Evolutionary conservation across 37 sponge, comb jelly and placozoan genomes (phyloP).

Genomic region (Oscarella lobularis): DNA sequence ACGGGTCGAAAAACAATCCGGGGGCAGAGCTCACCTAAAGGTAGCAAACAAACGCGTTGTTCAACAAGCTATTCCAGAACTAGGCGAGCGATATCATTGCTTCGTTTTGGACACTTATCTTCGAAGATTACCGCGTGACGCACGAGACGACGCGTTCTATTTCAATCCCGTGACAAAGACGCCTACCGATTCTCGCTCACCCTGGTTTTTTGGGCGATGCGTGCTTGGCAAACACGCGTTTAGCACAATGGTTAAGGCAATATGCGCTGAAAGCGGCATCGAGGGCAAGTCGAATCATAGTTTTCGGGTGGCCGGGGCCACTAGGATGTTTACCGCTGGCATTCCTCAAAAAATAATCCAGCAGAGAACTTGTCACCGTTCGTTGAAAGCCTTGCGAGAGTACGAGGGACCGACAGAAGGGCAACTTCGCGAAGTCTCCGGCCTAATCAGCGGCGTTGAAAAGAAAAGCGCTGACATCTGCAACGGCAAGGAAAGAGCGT

Average conservation of each 20-base stretch:
- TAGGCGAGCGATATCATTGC: neutral
- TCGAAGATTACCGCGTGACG: neutral
- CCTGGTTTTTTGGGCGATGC: slow-evolving; percentile 3
- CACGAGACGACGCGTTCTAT: slow-evolving; percentile 11
- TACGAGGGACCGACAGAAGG: too few species aligned
- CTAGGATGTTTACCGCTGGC: slow-evolving; percentile 13
- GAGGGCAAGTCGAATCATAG: slow-evolving; percentile 25
- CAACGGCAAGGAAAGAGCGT: too few species aligned
- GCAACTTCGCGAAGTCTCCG: too few species aligned
- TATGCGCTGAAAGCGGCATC: slow-evolving; percentile 17
- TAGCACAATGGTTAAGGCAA: slow-evolving; percentile 8
- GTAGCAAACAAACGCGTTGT: slow-evolving; percentile 15
- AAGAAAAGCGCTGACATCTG: too few species aligned
- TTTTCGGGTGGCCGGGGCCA: slow-evolving; percentile 20
- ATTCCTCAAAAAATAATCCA: too few species aligned
- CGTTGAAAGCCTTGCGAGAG: too few species aligned
- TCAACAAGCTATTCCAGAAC: slow-evolving; percentile 9
- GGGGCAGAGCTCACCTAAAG: slow-evolving; percentile 10
- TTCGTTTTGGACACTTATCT: slow-evolving; percentile 8
- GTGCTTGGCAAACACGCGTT: slow-evolving; percentile 18
- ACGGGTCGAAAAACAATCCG: slow-evolving; percentile 22
- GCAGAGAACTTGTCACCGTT: too few species aligned
- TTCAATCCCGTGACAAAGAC: slow-evolving; percentile 1
- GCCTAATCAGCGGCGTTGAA: too few species aligned
- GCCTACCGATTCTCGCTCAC: neutral